These are phyloP conservation scores for Cyrtodaria siliqua DNA, from an alignment of 2,888 invertebrate species.

Conservation along the genomic window DNA sequence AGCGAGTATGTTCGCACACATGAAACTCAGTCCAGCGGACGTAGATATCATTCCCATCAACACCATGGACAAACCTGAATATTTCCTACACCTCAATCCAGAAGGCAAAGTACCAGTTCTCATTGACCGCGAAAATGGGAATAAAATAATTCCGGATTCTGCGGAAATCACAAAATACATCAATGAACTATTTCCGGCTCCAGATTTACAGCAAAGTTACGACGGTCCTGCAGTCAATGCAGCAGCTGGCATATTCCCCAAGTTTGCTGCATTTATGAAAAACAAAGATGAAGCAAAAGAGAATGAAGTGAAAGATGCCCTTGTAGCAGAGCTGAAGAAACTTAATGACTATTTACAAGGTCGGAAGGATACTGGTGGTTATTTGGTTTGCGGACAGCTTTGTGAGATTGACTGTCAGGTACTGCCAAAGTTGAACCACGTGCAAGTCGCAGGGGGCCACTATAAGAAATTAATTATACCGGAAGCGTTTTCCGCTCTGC, in stretches of 20 bases:
- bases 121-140: constrained; percentile 53
- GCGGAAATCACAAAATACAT: constrained; percentile 68
- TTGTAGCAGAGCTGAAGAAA: constrained; percentile 62
- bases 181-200: constrained; percentile 40
- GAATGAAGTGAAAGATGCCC: constrained; percentile 46
- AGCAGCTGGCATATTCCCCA: constrained; percentile 63
- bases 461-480: constrained; percentile 66
- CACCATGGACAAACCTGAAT: constrained; percentile 62
- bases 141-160: constrained; percentile 66
- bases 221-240: constrained; percentile 61
- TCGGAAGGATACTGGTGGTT: constrained; percentile 29
- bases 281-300: constrained; percentile 62
- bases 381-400: constrained; percentile 56
- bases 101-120: constrained; percentile 72
- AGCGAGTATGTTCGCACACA: constrained; percentile 59
- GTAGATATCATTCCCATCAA: constrained; percentile 60
- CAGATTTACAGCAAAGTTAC: constrained; percentile 38
- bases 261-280: constrained; percentile 68
- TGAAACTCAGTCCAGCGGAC: constrained; percentile 55
- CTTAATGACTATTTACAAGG: constrained; percentile 60
- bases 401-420: constrained; percentile 70
- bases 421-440: constrained; percentile 69
- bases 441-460: constrained; percentile 66
- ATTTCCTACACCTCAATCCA: constrained; percentile 64
- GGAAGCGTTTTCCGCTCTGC: constrained; percentile 50